Conservation (phyloP, 23 tunicate species). For the Trididemnum clinides region DNA sequence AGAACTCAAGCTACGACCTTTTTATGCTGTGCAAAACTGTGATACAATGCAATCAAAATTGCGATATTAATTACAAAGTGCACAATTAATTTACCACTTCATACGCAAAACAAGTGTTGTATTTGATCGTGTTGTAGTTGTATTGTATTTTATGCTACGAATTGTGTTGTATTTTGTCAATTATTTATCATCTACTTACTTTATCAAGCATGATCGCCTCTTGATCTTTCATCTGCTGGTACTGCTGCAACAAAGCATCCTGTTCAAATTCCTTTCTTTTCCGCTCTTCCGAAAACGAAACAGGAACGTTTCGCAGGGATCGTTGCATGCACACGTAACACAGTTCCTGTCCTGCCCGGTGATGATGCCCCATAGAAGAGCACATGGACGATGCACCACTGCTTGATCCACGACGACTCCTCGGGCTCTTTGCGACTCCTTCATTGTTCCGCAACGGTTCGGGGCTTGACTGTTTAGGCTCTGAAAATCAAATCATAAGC, state of each 20-base stretch:
- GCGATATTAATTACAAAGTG: no score
- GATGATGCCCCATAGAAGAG: slow-evolving; percentile 70
- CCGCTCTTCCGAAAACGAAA: slow-evolving; percentile 80
- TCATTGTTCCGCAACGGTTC: background rate
- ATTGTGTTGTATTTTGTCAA: no score
- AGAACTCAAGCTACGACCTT: no score
- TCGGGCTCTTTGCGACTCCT: background rate
- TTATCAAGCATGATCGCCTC: slow-evolving; percentile 85
- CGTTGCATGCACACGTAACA: slow-evolving; percentile 98
- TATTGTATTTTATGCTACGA: no score
- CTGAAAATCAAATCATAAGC: no score
- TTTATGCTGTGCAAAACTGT: no score
- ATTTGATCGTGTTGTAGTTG: no score
- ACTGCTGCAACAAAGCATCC: slow-evolving; percentile 84
- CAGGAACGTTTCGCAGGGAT: slow-evolving; percentile 86
- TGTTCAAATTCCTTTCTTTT: slow-evolving; percentile 77
- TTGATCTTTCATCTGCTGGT: slow-evolving; percentile 93
- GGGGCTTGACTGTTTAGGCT: background rate
- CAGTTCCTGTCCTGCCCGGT: slow-evolving; percentile 89
- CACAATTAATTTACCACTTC: no score
- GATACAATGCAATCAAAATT: no score
- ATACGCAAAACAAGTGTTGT: no score
- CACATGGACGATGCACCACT: background rate
- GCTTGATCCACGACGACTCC: background rate
- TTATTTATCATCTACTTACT: no score